Evolutionary conservation across 2,888 invertebrate genomes (phyloP), one percentile per base, ranked within the genome.

Genomic region (Apeira syringaria): DNA sequence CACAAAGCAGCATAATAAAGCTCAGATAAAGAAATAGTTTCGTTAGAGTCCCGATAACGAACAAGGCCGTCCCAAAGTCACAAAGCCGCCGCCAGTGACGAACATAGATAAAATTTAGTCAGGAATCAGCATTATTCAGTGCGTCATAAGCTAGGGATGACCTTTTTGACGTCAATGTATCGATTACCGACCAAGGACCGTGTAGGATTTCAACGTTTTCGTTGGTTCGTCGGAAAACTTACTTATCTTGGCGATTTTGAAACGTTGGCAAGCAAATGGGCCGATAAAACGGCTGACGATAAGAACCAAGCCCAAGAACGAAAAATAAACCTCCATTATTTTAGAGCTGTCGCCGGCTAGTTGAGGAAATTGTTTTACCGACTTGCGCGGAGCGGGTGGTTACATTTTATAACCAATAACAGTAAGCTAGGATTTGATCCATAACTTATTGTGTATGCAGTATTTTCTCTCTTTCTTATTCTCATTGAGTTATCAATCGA

Each of bases 151-250:
- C 45, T 37, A 43, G 11, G 9, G 56, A 58, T 68, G 57, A 61
- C 45, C 38, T 52, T 45, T 38, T 31, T 64, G 63, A 64, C 67
- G 67, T 61, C 61, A 61, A 56, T 43, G 31, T 48, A 29, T 49
- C 42, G 34, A 51, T 59, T 64, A 59, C 58, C 50, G 50, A 7
- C 35, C 47, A 49, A 53, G 28, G 45, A 45, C 36, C 36, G 31
- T n/a, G n/a, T n/a, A n/a, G 29, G 32, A 40, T 30, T 38, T 33
- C 34, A 31, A 8, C 9, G 13, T 25, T 32, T 26, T 33, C 9
- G 10, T 33, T 25, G 27, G 18, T 37, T 30, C 27, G 28, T 18
- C 27, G 29, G 38, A 17, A 37, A 30, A 47, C 31, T 24, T 9
- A 24, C 8, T 9, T 44, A 47, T 49, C 42, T 33, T 2, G 10